phyloP scores from a whole-genome alignment of 2,113 vertebrate genomes.

The Pseudorasbora parva region DNA sequence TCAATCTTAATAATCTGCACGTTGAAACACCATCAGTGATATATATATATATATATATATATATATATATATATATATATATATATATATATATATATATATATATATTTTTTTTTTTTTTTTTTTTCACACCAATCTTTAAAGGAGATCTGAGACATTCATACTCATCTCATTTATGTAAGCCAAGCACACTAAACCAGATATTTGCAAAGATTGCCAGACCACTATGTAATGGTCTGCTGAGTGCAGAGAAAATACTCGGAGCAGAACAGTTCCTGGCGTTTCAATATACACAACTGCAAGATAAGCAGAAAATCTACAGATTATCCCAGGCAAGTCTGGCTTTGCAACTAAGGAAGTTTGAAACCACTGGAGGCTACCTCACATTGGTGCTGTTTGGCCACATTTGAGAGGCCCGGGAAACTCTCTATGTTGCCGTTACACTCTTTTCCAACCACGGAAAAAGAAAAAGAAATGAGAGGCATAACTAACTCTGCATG shows the following conservation, averaged over 20 bases:
- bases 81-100: too few relatives aligned
- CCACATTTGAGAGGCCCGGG: background rate
- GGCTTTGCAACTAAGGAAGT: slow-evolving; percentile 41
- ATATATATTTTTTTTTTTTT: too few relatives aligned
- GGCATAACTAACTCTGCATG: slow-evolving; percentile 17
- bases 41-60: background rate
- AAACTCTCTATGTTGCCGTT: background rate
- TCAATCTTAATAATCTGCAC: background rate
- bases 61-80: background rate
- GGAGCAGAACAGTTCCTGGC: background rate
- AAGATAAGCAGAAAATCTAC: slow-evolving; percentile 38
- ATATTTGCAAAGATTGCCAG: slow-evolving; percentile 25
- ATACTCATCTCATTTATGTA: background rate
- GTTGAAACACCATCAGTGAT: background rate
- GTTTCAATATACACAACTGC: slow-evolving; percentile 16
- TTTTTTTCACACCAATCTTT: too few relatives aligned
- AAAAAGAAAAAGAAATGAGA: slow-evolving; percentile 52
- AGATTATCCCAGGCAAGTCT: slow-evolving; percentile 29
- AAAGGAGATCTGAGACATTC: background rate
- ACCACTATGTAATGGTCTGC: slow-evolving; percentile 41
- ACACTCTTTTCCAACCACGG: slow-evolving; percentile 36
- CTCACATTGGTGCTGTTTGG: slow-evolving; percentile 13
- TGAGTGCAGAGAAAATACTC: slow-evolving; percentile 47
- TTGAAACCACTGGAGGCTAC: slow-evolving; percentile 17
- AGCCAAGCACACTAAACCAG: slow-evolving; percentile 23